Conservation (phyloP, 23 tunicate genomes). For the Styela clava region DNA sequence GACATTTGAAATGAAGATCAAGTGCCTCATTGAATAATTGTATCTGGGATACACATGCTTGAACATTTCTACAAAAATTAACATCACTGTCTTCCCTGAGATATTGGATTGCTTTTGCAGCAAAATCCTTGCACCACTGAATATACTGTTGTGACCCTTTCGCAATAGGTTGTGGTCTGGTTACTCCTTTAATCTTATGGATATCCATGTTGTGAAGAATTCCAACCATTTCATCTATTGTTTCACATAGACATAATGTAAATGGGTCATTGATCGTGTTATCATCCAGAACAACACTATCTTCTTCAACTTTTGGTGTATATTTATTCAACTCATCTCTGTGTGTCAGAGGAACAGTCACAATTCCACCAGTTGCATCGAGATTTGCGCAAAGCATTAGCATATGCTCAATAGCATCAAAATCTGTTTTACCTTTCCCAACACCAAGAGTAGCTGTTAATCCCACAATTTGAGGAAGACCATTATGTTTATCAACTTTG, state of each 20-base stretch:
- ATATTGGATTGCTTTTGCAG: background rate
- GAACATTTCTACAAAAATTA: background rate
- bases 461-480: constrained; percentile 41
- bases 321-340: constrained; percentile 7
- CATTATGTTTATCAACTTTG: background rate
- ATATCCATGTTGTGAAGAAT: background rate
- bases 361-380: constrained; percentile 44
- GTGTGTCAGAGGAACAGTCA: constrained; percentile 3
- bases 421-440: constrained; percentile 7
- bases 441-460: constrained; percentile 50
- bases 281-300: background rate
- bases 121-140: background rate
- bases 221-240: background rate
- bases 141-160: constrained; percentile 6
- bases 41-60: constrained; percentile 6
- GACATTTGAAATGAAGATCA: background rate
- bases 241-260: background rate
- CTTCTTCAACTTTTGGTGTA: constrained; percentile 11
- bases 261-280: background rate
- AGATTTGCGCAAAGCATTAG: constrained; percentile 38
- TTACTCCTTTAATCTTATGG: constrained; percentile 3
- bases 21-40: constrained; percentile 8
- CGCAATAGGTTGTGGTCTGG: background rate
- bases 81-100: background rate
- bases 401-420: constrained; percentile 16